These are phyloP conservation scores for Proisotoma minuta DNA, from an alignment of 2,888 invertebrate genomes.

Conservation along the genomic window DNA sequence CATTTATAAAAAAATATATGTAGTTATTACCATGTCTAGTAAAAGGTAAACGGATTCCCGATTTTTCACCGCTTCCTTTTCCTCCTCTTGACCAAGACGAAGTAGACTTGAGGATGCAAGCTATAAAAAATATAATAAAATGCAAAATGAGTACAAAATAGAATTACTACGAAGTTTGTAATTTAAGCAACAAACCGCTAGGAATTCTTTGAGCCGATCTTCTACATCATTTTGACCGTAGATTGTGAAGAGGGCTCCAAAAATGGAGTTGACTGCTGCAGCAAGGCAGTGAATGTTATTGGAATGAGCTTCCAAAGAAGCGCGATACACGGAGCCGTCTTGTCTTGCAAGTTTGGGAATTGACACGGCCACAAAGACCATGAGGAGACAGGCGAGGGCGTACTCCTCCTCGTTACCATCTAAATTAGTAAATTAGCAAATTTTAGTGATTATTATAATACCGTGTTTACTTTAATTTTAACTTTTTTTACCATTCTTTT, in stretches of 20 bases:
- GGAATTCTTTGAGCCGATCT: slow-evolving; percentile 93
- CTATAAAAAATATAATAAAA: slow-evolving; percentile 49
- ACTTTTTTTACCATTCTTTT: slow-evolving; percentile 60
- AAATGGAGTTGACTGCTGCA: slow-evolving; percentile 89
- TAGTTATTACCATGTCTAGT: slow-evolving; percentile 65
- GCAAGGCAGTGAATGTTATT: slow-evolving; percentile 99
- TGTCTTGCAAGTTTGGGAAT: slow-evolving; percentile 88
- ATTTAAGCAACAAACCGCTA: slow-evolving; percentile 57
- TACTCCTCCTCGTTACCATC: slow-evolving; percentile 90
- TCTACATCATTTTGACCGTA: slow-evolving; percentile 95
- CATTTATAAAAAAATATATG: not conserved
- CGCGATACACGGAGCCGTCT: slow-evolving; percentile 82
- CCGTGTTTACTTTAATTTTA: not conserved
- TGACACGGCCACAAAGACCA: slow-evolving; percentile 98
- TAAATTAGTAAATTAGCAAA: slow-evolving; percentile 48
- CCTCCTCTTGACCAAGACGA: slow-evolving; percentile 89
- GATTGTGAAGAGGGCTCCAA: slow-evolving; percentile 92
- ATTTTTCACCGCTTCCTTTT: slow-evolving; percentile 87
- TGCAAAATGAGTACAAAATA: slow-evolving; percentile 51
- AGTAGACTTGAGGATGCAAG: slow-evolving; percentile 92
- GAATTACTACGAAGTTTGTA: too few relatives aligned
- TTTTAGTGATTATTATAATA: not conserved
- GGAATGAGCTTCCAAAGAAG: slow-evolving; percentile 86
- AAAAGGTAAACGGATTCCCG: slow-evolving; percentile 95
- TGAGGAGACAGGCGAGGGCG: slow-evolving; percentile 83